These are phyloP conservation scores for Entomobrya multifasciata DNA, from an alignment of 2,888 invertebrate genomes.

Conservation along the genomic window DNA sequence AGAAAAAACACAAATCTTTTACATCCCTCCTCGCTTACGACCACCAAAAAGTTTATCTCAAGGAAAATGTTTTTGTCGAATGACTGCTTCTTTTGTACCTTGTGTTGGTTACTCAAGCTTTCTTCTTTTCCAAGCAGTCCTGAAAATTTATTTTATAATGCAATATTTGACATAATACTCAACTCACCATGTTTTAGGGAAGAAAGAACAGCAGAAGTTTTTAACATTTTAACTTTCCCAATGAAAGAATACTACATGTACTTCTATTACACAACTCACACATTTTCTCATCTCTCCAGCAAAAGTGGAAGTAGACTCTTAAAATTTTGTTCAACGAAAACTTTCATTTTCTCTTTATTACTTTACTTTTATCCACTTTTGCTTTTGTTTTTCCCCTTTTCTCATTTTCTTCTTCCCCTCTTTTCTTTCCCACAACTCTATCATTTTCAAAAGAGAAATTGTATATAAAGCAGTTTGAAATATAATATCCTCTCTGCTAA, in stretches of 20 bases:
- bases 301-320: too few species aligned
- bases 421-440: constrained; percentile 7
- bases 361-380: constrained; percentile 49
- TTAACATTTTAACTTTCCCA: constrained; percentile 50
- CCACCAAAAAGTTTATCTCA: constrained; percentile 51
- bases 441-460: constrained; percentile 33
- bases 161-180: constrained; percentile 21
- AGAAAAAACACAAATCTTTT: constrained; percentile 45
- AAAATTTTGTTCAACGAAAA: constrained; percentile 43
- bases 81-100: constrained; percentile 53
- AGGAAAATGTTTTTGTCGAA: constrained; percentile 54
- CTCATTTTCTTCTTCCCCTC: constrained; percentile 39
- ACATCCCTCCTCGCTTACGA: constrained; percentile 48
- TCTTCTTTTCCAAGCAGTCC: constrained; percentile 51
- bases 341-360: constrained; percentile 57
- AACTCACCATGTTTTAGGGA: background rate
- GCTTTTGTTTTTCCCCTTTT: constrained; percentile 28
- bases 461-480: background rate
- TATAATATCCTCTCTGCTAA: constrained; percentile 1
- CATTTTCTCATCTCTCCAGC: constrained; percentile 13
- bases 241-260: constrained; percentile 52
- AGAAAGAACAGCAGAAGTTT: constrained; percentile 37
- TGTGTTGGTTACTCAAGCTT: background rate
- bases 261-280: background rate
- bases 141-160: constrained; percentile 27